Percentiles rank a stretch among this genome's conserved stretches.
phyloP scores from a whole-genome alignment of 2,797 vertebrate genomes.

The Sus cebifrons region DNA sequence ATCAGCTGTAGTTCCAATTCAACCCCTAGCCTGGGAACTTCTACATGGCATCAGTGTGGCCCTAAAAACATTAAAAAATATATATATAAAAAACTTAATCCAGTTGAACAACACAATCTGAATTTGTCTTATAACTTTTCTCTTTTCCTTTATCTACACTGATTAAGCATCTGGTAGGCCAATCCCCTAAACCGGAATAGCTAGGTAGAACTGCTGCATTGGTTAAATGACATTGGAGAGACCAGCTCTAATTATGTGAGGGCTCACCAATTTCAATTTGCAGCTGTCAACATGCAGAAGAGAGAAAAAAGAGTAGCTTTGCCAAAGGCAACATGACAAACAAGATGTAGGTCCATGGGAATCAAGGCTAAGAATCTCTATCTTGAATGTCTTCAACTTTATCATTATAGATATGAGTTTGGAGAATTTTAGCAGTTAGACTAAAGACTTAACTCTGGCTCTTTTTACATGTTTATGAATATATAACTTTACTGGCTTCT shows the following conservation, averaged over 20 bases:
- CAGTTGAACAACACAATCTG: not conserved
- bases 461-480: constrained; percentile 2
- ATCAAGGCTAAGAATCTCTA: not conserved
- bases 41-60: no score
- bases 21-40: no score
- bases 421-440: not conserved
- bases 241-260: not conserved
- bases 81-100: not conserved
- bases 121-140: constrained; percentile 14
- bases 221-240: not conserved
- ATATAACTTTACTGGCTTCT: not conserved
- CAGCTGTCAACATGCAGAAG: not conserved
- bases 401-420: not conserved
- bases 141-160: constrained; percentile 11
- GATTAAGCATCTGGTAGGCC: not conserved
- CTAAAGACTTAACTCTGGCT: constrained; percentile 17
- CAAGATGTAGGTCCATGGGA: not conserved
- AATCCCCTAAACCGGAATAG: not conserved
- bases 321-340: not conserved
- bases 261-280: constrained; percentile 41
- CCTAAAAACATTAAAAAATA: no score
- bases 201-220: not conserved
- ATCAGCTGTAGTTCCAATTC: no score
- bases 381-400: not conserved
- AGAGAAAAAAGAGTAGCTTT: not conserved